Conservation (phyloP, 2,888 invertebrate species). For the Chrysomela aeneicollis region DNA sequence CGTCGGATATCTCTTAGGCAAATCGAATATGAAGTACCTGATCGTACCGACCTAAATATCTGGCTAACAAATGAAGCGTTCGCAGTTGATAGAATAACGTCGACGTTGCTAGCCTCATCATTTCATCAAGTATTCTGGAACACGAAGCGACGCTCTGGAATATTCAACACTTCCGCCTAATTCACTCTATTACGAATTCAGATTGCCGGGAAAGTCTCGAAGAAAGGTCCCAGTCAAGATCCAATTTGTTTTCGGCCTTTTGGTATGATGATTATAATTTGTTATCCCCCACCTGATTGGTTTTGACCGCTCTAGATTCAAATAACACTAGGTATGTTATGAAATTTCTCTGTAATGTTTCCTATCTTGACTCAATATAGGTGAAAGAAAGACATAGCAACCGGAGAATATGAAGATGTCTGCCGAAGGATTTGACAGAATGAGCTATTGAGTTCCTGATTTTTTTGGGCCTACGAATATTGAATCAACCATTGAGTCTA, state of each 20-base stretch:
- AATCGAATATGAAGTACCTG: too few relatives aligned
- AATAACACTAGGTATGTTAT: too few relatives aligned
- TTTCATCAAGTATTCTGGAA: slow-evolving; percentile 2
- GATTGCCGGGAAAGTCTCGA: background rate
- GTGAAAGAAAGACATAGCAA: too few relatives aligned
- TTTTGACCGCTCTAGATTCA: too few relatives aligned
- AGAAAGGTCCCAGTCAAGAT: background rate
- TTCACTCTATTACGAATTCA: slow-evolving; percentile 15
- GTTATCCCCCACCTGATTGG: background rate
- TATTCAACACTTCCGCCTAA: background rate
- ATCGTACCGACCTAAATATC: background rate
- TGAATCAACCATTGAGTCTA: too few relatives aligned
- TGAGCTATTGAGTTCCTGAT: too few relatives aligned
- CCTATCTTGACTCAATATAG: too few relatives aligned
- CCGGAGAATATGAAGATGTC: too few relatives aligned
- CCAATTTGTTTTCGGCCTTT: slow-evolving; percentile 3
- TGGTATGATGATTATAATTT: background rate
- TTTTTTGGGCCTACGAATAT: too few relatives aligned
- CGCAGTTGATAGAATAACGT: background rate
- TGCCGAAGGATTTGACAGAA: too few relatives aligned
- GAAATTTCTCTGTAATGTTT: too few relatives aligned
- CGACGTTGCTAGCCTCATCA: background rate
- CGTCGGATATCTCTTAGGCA: background rate
- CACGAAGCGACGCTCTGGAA: background rate
- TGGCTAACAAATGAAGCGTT: background rate